phyloP scores from a whole-genome alignment of 2,797 vertebrate species.

The Myotis findleyi region DNA sequence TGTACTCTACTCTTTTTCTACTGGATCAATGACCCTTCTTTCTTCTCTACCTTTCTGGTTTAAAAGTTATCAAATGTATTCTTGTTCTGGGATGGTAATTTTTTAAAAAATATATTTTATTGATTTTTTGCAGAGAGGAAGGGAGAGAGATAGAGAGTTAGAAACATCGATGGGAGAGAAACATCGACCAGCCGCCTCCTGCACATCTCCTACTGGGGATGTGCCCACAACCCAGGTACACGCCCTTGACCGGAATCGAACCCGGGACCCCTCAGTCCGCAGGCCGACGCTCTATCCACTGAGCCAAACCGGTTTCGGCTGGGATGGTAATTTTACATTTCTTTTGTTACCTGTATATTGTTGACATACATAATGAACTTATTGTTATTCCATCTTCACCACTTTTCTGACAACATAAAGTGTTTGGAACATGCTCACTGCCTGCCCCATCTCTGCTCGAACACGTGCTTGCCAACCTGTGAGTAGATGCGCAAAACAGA shows the following conservation, averaged over 20 bases:
- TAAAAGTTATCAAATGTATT: rapidly evolving
- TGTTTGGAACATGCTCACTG: rapidly evolving
- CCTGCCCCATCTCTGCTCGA: background rate
- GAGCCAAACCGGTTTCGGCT: no score
- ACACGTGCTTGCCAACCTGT: rapidly evolving
- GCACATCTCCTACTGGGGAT: no score
- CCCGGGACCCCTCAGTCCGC: no score
- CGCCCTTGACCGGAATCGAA: no score
- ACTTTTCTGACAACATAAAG: background rate
- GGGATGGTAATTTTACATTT: background rate
- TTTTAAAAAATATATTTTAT: no score
- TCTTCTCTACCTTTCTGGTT: background rate
- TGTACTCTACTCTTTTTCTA: no score
- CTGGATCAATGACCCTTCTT: background rate
- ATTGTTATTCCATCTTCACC: background rate
- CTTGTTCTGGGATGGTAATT: background rate
- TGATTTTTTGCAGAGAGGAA: no score
- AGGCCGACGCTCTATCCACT: no score
- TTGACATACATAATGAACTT: background rate
- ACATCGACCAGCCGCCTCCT: no score
- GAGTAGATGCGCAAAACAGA: rapidly evolving
- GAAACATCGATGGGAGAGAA: no score
- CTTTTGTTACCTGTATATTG: background rate
- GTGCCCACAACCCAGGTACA: no score
- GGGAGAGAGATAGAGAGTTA: no score